phyloP scores from a whole-genome alignment of 2,888 invertebrate species.

The Noctua fimbriata region DNA sequence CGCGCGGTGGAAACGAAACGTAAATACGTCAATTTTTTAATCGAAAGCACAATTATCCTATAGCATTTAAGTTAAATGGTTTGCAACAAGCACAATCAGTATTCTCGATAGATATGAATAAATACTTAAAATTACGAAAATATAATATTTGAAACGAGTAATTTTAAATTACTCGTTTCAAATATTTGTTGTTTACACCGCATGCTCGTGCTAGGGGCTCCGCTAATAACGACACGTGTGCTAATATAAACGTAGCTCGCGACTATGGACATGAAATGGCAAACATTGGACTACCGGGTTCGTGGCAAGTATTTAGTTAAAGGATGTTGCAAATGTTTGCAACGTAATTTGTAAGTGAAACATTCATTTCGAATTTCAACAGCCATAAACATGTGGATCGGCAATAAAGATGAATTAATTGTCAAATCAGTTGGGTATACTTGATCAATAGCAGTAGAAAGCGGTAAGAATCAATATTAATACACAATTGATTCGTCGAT shows the following conservation, averaged over 20 bases:
- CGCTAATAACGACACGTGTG: conserved; percentile 20
- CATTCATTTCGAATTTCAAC: not conserved
- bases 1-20: not conserved
- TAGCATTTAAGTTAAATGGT: not conserved
- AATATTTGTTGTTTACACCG: not conserved
- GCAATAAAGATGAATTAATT: not conserved
- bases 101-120: not conserved
- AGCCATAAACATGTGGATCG: not conserved
- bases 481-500: conserved; percentile 4
- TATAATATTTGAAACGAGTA: not conserved
- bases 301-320: conserved; percentile 48
- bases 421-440: not conserved
- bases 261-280: not conserved
- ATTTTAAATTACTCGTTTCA: too few relatives aligned
- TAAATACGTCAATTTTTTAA: not conserved
- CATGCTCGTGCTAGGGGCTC: not conserved
- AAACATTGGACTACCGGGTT: conserved; percentile 19
- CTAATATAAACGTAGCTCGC: conserved; percentile 1
- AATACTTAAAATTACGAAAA: not conserved
- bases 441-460: not conserved
- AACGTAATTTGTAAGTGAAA: not conserved
- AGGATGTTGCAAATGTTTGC: not conserved
- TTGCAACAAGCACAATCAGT: not conserved
- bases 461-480: conserved; percentile 13
- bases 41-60: not conserved